Evolutionary conservation across 2,888 invertebrate genomes (phyloP).

Genomic region (Ophioninae sp.): DNA sequence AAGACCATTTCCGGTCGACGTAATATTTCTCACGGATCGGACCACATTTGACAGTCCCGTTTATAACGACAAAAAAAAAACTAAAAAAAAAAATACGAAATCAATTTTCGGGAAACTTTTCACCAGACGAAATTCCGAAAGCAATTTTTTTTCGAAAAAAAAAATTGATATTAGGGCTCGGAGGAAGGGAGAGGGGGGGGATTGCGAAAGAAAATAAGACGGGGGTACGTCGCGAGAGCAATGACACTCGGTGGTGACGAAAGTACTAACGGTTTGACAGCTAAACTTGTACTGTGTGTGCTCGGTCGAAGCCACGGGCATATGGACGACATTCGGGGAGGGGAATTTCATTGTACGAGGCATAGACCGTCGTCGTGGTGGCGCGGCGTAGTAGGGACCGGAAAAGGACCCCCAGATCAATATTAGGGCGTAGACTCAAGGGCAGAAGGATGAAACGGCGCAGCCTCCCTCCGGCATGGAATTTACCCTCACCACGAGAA

Average conservation of each 20-base stretch:
- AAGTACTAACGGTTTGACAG: constrained; percentile 76
- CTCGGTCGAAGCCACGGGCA: constrained; percentile 67
- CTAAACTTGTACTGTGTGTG: constrained; percentile 73
- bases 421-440: constrained; percentile 78
- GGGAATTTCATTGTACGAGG: constrained; percentile 48
- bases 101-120: not conserved
- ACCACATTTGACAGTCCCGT: constrained; percentile 40
- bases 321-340: constrained; percentile 71
- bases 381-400: constrained; percentile 66
- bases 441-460: constrained; percentile 73
- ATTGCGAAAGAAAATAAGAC: not conserved
- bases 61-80: not conserved
- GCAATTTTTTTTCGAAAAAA: no score
- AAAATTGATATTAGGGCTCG: not conserved
- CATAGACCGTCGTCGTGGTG: constrained; percentile 34
- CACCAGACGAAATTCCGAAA: not conserved
- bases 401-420: constrained; percentile 73
- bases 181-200: not conserved
- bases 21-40: constrained; percentile 29
- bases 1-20: constrained; percentile 72
- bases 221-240: constrained; percentile 35
- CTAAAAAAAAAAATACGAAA: not conserved
- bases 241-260: constrained; percentile 58
- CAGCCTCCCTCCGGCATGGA: constrained; percentile 44
- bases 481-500: constrained; percentile 17